phyloP scores from a whole-genome alignment of 2,888 invertebrate genomes.

The Orthosia gracilis region DNA sequence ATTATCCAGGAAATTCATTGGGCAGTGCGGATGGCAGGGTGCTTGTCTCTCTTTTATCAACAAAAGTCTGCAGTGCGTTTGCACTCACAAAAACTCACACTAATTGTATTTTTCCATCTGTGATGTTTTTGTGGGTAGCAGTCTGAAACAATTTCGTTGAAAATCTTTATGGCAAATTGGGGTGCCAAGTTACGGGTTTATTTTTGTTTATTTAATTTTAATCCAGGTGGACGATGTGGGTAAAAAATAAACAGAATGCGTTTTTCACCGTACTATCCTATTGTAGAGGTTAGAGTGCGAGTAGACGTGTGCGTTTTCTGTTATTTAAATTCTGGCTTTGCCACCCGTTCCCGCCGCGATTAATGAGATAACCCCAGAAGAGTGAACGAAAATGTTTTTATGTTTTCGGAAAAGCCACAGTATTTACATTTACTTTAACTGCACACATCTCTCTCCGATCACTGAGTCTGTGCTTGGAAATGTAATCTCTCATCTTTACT shows the following conservation, averaged over 20 bases:
- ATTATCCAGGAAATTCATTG: too few species aligned
- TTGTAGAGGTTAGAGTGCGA: background rate
- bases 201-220: background rate
- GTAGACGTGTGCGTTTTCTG: background rate
- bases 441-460: background rate
- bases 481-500: background rate
- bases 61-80: background rate
- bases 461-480: background rate
- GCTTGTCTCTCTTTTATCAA: too few species aligned
- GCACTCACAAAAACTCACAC: background rate
- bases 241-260: background rate
- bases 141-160: background rate
- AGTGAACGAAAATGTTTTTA: too few species aligned
- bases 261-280: background rate
- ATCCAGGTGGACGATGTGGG: background rate
- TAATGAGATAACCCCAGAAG: slow-evolving; percentile 10
- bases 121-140: background rate
- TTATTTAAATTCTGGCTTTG: slow-evolving; percentile 3
- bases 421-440: slow-evolving; percentile 1
- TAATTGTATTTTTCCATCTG: background rate
- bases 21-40: too few species aligned
- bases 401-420: slow-evolving; percentile 9
- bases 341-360: background rate
- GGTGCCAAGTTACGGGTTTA: background rate
- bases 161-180: background rate